Evolutionary conservation across 2,797 vertebrate species (phyloP).

Genomic region (Sciurus carolinensis): DNA sequence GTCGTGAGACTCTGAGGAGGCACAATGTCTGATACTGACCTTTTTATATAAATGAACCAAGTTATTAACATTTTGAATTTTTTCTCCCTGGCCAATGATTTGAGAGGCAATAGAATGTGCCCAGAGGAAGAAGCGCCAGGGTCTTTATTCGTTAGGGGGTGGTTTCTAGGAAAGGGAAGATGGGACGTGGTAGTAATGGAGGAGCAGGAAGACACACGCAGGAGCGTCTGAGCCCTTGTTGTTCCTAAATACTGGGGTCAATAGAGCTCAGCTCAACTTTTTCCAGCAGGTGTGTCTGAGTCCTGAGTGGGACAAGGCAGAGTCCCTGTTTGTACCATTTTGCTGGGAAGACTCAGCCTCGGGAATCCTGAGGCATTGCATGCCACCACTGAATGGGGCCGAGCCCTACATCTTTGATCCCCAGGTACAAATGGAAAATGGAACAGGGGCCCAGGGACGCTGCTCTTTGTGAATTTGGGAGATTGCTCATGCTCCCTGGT

Average conservation of each 20-base stretch:
- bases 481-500: neutral
- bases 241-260: neutral
- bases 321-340: neutral
- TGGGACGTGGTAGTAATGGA: rapidly evolving
- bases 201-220: neutral
- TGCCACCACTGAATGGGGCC: neutral
- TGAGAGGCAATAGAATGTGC: neutral
- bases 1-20: neutral
- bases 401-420: neutral
- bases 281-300: neutral
- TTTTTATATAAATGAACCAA: constrained; percentile 20
- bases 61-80: constrained; percentile 23
- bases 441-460: neutral
- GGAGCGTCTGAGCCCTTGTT: neutral
- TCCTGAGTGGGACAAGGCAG: neutral
- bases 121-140: neutral
- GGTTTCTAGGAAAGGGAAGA: neutral
- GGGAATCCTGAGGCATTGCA: neutral
- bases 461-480: neutral
- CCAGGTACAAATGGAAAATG: neutral
- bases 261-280: neutral
- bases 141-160: constrained; percentile 4
- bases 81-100: neutral
- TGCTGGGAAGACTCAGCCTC: neutral
- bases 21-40: neutral